phyloP scores from a whole-genome alignment of 2,888 invertebrate genomes.

The Acanthopleura granulata region DNA sequence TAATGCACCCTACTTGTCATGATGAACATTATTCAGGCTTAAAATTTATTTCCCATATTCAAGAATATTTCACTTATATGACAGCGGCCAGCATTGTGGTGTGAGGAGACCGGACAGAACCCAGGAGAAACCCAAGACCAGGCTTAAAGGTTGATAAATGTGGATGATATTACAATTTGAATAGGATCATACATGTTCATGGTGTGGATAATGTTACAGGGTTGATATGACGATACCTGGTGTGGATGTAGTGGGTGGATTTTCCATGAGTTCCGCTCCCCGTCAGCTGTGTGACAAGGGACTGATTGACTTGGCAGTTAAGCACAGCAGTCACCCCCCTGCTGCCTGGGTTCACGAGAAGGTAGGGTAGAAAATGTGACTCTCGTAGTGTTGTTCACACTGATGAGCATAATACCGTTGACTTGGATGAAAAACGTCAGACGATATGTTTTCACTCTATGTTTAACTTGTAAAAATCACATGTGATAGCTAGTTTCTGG shows the following conservation, averaged over 20 bases:
- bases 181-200: too few relatives aligned
- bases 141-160: too few relatives aligned
- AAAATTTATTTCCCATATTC: too few relatives aligned
- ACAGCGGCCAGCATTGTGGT: too few relatives aligned
- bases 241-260: slow-evolving; percentile 69
- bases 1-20: too few relatives aligned
- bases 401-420: background rate
- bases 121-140: too few relatives aligned
- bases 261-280: slow-evolving; percentile 70
- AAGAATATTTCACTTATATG: too few relatives aligned
- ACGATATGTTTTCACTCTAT: background rate
- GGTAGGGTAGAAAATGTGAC: slow-evolving; percentile 39
- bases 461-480: background rate
- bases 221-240: slow-evolving; percentile 70
- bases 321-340: slow-evolving; percentile 68
- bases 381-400: too few relatives aligned
- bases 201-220: slow-evolving; percentile 52
- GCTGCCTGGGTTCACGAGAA: slow-evolving; percentile 70
- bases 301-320: slow-evolving; percentile 67
- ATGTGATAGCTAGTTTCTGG: too few relatives aligned
- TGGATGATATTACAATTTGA: too few relatives aligned
- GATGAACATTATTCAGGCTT: too few relatives aligned
- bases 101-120: too few relatives aligned
- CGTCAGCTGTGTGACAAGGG: slow-evolving; percentile 46
- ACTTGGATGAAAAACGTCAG: background rate